These are phyloP conservation scores for Manis crassicaudata DNA, from an alignment of 2,797 vertebrate species.

Conservation along the genomic window DNA sequence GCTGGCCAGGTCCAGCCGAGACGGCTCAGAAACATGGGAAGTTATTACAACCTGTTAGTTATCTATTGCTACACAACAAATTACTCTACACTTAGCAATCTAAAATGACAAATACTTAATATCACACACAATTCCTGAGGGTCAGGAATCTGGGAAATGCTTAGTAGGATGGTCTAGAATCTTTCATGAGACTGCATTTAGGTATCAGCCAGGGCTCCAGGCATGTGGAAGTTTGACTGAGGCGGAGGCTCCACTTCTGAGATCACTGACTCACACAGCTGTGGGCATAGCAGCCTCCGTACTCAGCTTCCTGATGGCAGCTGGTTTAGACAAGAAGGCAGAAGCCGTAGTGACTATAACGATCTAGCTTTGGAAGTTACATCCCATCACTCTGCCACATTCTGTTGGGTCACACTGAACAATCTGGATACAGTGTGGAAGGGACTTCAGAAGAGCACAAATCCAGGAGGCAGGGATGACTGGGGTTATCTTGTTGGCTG, in stretches of 20 bases:
- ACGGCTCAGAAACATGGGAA: not conserved
- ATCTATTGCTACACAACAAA: not conserved
- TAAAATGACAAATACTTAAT: not conserved
- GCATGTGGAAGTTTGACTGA: not conserved
- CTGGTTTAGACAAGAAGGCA: not conserved
- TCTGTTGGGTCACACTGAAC: not conserved
- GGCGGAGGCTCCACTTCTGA: not conserved
- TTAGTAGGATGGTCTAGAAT: not conserved
- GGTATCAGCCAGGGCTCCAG: not conserved
- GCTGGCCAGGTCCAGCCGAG: not conserved
- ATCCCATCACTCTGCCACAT: not conserved
- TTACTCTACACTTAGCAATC: not conserved
- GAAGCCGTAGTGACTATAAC: not conserved
- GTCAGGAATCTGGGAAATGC: not conserved
- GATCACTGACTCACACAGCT: not conserved
- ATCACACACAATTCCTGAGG: not conserved
- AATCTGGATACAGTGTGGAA: not conserved
- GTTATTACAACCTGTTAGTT: not conserved
- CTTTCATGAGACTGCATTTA: not conserved
- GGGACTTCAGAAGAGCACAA: not conserved
- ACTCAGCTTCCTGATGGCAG: not conserved
- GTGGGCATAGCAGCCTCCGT: not conserved
- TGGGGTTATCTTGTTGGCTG: not conserved
- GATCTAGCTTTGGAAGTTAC: not conserved
- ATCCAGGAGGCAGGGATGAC: not conserved